Conservation (phyloP, 1,140 invertebrate genomes). For the Drosophila parabipectinata region DNA sequence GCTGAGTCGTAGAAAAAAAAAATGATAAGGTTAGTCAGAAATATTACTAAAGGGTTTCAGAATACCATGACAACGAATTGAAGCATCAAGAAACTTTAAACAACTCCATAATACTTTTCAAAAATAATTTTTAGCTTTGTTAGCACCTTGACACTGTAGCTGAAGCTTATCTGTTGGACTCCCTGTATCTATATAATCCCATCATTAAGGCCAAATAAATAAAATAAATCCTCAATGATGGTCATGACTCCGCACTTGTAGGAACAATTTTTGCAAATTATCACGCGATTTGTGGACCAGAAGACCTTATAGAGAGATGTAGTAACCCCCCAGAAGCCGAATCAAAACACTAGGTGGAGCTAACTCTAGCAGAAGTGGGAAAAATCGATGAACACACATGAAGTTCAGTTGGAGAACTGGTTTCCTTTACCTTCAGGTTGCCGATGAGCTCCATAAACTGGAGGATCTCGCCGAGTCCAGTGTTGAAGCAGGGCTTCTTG, state of each 20-base stretch:
- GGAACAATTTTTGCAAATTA: conserved; percentile 1
- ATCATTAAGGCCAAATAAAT: background rate
- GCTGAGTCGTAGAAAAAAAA: conserved; percentile 1
- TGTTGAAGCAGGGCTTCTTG: conserved; percentile 77
- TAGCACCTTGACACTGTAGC: conserved; percentile 3
- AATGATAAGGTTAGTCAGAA: conserved; percentile 11
- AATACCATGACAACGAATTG: background rate
- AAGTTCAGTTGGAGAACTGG: conserved; percentile 14
- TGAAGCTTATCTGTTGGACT: conserved; percentile 2
- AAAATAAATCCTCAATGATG: background rate
- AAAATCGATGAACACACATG: conserved; percentile 64
- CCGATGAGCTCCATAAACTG: conserved; percentile 83
- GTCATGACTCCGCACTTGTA: conserved; percentile 1
- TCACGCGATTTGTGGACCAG: conserved; percentile 37
- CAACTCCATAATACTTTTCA: background rate
- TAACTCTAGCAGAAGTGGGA: conserved; percentile 21
- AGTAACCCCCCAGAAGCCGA: background rate
- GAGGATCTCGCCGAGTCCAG: conserved; percentile 73
- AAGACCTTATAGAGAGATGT: background rate
- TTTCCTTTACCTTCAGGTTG: conserved; percentile 70
- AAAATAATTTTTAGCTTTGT: background rate
- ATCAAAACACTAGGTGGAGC: background rate
- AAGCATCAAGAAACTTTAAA: background rate
- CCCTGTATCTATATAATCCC: conserved; percentile 3
- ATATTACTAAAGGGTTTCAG: background rate